Conservation (phyloP, 2,888 invertebrate species). For the Diaprepes abbreviatus region DNA sequence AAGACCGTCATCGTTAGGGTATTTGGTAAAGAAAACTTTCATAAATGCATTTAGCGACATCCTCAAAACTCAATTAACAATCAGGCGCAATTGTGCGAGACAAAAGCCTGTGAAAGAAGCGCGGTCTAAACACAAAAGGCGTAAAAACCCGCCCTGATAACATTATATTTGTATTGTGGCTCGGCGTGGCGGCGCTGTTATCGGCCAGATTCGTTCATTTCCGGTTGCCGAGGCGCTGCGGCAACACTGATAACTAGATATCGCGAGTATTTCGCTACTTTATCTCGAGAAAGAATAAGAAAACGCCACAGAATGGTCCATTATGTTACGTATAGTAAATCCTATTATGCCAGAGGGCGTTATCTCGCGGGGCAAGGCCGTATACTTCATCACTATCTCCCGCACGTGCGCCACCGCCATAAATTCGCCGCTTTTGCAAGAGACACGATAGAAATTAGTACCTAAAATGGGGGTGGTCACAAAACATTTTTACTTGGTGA, state of each 20-base stretch:
- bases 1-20: conserved; percentile 50
- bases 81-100: conserved; percentile 65
- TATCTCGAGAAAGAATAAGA: conserved; percentile 70
- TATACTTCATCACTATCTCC: conserved; percentile 67
- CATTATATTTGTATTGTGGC: conserved; percentile 65
- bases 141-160: conserved; percentile 64
- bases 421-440: conserved; percentile 60
- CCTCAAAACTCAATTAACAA: conserved; percentile 66
- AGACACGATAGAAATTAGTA: conserved; percentile 61
- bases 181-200: conserved; percentile 63
- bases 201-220: conserved; percentile 69
- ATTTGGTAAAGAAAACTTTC: conserved; percentile 57
- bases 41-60: conserved; percentile 64
- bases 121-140: conserved; percentile 63
- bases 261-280: conserved; percentile 68
- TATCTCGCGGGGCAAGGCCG: conserved; percentile 66
- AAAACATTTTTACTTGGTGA: background rate
- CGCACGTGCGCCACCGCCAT: conserved; percentile 66
- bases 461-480: conserved; percentile 52
- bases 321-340: conserved; percentile 70
- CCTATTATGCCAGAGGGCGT: conserved; percentile 69
- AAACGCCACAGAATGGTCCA: conserved; percentile 70
- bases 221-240: conserved; percentile 66
- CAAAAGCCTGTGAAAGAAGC: conserved; percentile 63
- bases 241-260: conserved; percentile 69